Evolutionary conservation across 2,113 vertebrate species (phyloP).

Genomic region (Pagrus major): DNA sequence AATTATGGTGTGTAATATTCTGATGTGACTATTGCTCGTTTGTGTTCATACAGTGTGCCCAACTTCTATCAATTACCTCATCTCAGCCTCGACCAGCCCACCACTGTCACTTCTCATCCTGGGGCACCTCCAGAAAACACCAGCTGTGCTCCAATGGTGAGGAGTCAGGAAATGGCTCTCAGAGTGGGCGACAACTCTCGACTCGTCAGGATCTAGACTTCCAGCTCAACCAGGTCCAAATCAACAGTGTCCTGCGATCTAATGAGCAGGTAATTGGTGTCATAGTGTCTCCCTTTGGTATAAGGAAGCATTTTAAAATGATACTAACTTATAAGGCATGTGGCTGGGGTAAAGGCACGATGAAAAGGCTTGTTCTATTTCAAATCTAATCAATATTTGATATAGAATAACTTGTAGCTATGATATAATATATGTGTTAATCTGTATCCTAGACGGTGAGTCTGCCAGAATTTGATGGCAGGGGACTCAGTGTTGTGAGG

Average conservation of each 20-base stretch:
- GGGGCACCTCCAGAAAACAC: conserved; percentile 27
- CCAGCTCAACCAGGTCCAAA: conserved; percentile 86
- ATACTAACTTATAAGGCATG: too few species aligned
- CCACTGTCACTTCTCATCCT: conserved; percentile 54
- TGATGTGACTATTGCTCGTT: background rate
- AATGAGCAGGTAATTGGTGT: conserved; percentile 83
- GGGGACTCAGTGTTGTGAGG: conserved; percentile 84
- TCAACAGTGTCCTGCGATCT: conserved; percentile 87
- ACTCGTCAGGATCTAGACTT: conserved; percentile 87
- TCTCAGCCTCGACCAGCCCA: conserved; percentile 12
- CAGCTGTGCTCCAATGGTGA: background rate
- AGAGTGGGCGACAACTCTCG: conserved; percentile 49
- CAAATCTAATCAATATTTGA: background rate
- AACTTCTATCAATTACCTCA: background rate
- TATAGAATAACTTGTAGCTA: background rate
- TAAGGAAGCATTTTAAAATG: background rate
- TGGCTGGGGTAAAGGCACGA: too few species aligned
- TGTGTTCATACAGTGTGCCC: background rate
- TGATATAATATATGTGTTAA: background rate
- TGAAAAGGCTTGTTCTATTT: background rate
- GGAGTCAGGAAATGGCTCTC: background rate
- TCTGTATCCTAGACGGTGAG: conserved; percentile 76
- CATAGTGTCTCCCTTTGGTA: background rate
- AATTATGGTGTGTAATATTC: background rate
- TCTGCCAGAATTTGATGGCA: conserved; percentile 82